Base-by-base conservation (phyloP, 1,140 invertebrate species). In the Solenopsis invicta region DNA sequence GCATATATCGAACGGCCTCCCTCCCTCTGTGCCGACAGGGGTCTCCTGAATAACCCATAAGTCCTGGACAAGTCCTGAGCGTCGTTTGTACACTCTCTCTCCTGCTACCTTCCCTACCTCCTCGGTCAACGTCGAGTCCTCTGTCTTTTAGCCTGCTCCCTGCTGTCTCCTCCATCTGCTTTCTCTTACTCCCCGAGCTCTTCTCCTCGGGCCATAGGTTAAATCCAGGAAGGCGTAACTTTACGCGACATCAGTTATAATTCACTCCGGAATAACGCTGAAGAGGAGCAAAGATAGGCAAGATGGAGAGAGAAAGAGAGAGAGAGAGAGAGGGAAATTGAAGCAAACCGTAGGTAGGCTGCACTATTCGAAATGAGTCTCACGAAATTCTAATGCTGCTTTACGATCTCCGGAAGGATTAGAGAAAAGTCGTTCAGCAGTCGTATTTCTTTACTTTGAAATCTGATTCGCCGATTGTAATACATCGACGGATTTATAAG, bases 21-120 rank as follows among this genome's bases (percentile, higher is more conserved):
- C 75, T 81, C 71, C 29, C 66, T 74, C 50, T 59, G 37, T 59
- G 64, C 75, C 82, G 69, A 89, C 72, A 86, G 84, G 85, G 81
- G 81, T 89, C 92, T 88, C 77, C 77, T 93, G 92, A 93, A 93
- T 93, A 93, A 93, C 92, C 89, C 92, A 93, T 92, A 93, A 93
- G 91, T 91, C 88, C 89, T 88, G 76, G 87, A 85, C 86, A 88
- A 85, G 90, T 88, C 72, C 86, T 82, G 89, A 72, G 48, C 80
- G 77, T 90, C 89, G 90, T 90, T 91, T 80, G 87, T 91, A 90
- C 77, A 62, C 62, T 59, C 80, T 87, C 80, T 87, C 69, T 50
- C 41, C 82, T 54, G 45, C 71, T 52, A 50, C 48, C 29, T 45
- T 37, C 41, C 24, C 45, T 87, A 52, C 81, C 54, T 82, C 24